These are phyloP conservation scores for Cryptosula pallasiana DNA, from an alignment of 2,888 invertebrate species.

Conservation along the genomic window DNA sequence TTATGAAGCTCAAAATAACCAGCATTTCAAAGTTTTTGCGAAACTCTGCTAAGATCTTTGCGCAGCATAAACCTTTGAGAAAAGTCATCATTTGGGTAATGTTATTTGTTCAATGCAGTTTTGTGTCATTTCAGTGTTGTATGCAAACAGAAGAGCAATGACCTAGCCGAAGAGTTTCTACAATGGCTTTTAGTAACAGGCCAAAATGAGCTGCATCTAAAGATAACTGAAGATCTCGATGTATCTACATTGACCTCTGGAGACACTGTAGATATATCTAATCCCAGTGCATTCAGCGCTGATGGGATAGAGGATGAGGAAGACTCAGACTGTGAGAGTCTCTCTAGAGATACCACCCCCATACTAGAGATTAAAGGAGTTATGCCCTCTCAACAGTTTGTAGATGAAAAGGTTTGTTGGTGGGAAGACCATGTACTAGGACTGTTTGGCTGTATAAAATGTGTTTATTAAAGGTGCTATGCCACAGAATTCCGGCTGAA, in stretches of 20 bases:
- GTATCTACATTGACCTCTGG: too few species aligned
- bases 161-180: not conserved
- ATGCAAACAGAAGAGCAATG: not conserved
- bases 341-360: not conserved
- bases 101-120: too few species aligned
- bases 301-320: not conserved
- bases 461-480: too few species aligned
- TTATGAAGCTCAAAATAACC: too few species aligned
- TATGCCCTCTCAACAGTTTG: not conserved
- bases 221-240: not conserved
- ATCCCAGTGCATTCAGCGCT: not conserved
- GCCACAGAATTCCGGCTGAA: too few species aligned
- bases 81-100: too few species aligned
- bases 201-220: not conserved
- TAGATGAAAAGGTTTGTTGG: not conserved
- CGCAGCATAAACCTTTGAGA: too few species aligned
- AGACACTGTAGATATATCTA: too few species aligned
- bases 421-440: too few species aligned
- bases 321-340: constrained; percentile 12
- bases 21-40: too few species aligned
- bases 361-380: not conserved
- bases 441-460: too few species aligned
- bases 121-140: not conserved
- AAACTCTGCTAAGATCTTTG: too few species aligned
- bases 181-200: not conserved